Conservation (phyloP, 2,113 vertebrate species). For the Amphiprion percula region DNA sequence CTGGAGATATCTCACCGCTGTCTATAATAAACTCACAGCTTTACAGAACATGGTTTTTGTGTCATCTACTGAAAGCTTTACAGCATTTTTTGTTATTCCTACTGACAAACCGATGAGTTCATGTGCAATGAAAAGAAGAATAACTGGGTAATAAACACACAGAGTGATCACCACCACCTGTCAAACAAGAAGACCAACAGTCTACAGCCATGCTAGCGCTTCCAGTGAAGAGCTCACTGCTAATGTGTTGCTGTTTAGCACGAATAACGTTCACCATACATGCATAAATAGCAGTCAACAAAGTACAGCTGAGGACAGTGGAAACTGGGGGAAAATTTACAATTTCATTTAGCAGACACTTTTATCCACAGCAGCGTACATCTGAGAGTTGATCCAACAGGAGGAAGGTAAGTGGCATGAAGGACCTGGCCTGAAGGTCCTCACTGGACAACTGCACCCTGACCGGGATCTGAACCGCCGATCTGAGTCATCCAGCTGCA, state of each 20-base stretch:
- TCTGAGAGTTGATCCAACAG: too few relatives aligned
- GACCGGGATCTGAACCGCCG: too few relatives aligned
- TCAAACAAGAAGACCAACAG: constrained; percentile 16
- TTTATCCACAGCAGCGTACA: too few relatives aligned
- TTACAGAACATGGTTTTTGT: neutral
- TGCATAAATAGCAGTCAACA: neutral
- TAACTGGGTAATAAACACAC: constrained; percentile 12
- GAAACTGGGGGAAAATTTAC: too few relatives aligned
- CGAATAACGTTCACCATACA: too few relatives aligned
- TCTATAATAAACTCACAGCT: neutral
- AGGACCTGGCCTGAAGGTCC: too few relatives aligned
- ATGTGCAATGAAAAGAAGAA: constrained; percentile 6
- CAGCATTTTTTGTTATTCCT: constrained; percentile 5
- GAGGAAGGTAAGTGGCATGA: too few relatives aligned
- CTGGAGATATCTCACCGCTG: neutral
- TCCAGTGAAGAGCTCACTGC: neutral
- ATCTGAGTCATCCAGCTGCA: too few relatives aligned
- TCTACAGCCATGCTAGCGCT: neutral
- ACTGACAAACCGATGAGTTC: constrained; percentile 8
- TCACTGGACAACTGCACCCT: too few relatives aligned
- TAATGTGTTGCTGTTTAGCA: too few relatives aligned
- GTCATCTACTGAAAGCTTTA: neutral
- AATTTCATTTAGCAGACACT: too few relatives aligned
- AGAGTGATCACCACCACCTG: constrained; percentile 4
- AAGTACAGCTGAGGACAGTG: too few relatives aligned